Conservation (phyloP, 2,113 vertebrate genomes). For the Lichenostomus cassidix region DNA sequence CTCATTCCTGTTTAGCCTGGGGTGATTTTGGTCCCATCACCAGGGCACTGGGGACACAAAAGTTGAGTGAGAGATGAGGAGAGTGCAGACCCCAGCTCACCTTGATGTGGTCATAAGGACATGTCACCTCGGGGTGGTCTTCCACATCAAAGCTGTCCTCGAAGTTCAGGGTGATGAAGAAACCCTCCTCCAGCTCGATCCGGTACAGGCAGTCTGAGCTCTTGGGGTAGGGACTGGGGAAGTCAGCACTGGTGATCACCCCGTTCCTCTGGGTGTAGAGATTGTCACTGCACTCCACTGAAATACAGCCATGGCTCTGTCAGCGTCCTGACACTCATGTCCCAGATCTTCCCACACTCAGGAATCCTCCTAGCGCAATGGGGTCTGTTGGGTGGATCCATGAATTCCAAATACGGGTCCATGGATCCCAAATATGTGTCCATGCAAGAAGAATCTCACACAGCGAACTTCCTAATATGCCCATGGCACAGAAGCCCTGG, state of each 20-base stretch:
- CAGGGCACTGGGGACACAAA: not conserved
- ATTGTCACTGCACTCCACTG: constrained; percentile 92
- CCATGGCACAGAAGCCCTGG: not conserved
- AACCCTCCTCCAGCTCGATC: constrained; percentile 87
- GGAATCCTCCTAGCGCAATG: not conserved
- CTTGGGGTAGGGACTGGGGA: constrained; percentile 90
- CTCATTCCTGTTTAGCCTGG: not conserved
- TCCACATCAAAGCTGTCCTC: constrained; percentile 90
- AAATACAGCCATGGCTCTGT: not conserved
- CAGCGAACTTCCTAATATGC: not conserved
- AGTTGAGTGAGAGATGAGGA: fast-evolving
- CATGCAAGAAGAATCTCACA: not conserved
- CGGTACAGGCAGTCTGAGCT: constrained; percentile 88
- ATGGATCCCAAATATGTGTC: not conserved
- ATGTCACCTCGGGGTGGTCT: constrained; percentile 89
- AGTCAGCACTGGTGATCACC: constrained; percentile 83
- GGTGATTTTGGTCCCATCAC: not conserved
- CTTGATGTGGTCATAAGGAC: constrained; percentile 93
- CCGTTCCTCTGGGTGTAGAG: constrained; percentile 87
- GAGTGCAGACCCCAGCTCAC: constrained; percentile 64
- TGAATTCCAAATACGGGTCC: not conserved
- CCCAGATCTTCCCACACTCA: not conserved
- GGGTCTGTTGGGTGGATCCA: not conserved
- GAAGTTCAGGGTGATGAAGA: constrained; percentile 85
- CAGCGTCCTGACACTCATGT: not conserved